Percentiles rank a stretch among this genome's conserved stretches.
Evolutionary conservation across 2,888 invertebrate genomes (phyloP).

Genomic region (Chloroclysta siterata): DNA sequence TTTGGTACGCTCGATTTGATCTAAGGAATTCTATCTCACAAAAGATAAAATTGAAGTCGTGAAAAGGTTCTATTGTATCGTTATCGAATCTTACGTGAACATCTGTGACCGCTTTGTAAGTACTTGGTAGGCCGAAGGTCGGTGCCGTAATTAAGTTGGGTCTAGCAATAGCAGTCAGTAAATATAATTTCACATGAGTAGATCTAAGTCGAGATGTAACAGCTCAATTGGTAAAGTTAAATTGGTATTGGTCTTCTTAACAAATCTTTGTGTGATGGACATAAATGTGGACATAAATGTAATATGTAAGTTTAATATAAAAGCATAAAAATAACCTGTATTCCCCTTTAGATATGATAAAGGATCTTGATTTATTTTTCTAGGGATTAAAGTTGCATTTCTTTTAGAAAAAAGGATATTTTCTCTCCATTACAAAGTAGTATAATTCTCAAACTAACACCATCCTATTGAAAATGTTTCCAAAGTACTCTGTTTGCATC

Average conservation of each 20-base stretch:
- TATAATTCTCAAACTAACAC: not conserved
- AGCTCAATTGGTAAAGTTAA: no score
- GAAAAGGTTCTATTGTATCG: conserved; percentile 15
- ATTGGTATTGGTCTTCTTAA: no score
- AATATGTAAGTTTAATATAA: no score
- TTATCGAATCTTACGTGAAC: conserved; percentile 13
- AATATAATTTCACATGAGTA: not conserved
- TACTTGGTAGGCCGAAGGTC: not conserved
- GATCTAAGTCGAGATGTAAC: no score
- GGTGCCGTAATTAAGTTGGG: not conserved
- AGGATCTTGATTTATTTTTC: no score
- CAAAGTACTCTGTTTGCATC: not conserved
- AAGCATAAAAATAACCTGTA: no score
- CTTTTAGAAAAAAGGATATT: not conserved
- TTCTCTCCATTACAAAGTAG: not conserved
- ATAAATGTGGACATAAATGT: no score
- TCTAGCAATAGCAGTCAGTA: not conserved
- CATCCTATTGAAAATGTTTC: not conserved
- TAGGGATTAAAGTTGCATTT: not conserved
- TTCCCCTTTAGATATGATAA: no score
- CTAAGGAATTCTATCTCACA: conserved; percentile 23
- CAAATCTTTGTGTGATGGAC: no score
- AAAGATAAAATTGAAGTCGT: conserved; percentile 21
- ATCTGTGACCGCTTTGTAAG: conserved; percentile 12
- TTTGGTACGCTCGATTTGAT: conserved; percentile 33